phyloP scores from a whole-genome alignment of 1,140 invertebrate species.

The Neuroterus valhalla region DNA sequence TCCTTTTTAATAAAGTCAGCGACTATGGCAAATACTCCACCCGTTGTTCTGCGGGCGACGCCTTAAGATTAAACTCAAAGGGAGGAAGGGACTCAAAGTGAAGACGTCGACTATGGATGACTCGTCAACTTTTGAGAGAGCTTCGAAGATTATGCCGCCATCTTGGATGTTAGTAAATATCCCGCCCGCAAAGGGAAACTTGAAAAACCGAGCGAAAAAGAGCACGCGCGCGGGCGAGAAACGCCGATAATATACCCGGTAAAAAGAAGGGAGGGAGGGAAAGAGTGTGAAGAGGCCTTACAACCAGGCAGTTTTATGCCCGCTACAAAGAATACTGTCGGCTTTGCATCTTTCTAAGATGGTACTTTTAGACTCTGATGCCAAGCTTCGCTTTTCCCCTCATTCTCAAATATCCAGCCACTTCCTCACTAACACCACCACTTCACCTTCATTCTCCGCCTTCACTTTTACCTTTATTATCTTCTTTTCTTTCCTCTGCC shows the following conservation, averaged over 20 bases:
- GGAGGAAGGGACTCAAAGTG: slow-evolving; percentile 47
- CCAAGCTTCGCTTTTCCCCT: slow-evolving; percentile 50
- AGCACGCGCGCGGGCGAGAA: slow-evolving; percentile 39
- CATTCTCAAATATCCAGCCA: slow-evolving; percentile 44
- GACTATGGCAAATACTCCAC: slow-evolving; percentile 41
- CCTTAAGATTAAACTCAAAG: slow-evolving; percentile 22
- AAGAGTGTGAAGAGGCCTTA: slow-evolving; percentile 71
- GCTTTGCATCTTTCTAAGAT: slow-evolving; percentile 73
- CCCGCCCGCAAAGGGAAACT: slow-evolving; percentile 65
- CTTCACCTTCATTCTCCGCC: slow-evolving; percentile 39
- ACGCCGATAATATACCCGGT: slow-evolving; percentile 2
- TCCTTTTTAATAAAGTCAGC: slow-evolving; percentile 14
- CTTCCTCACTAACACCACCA: slow-evolving; percentile 20
- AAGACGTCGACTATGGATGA: slow-evolving; percentile 59
- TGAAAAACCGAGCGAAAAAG: slow-evolving; percentile 53
- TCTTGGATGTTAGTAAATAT: slow-evolving; percentile 75
- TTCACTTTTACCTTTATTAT: slow-evolving; percentile 31
- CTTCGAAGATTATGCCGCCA: slow-evolving; percentile 71
- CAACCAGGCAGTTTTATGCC: slow-evolving; percentile 60
- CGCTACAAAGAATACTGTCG: slow-evolving; percentile 73
- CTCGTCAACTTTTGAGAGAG: slow-evolving; percentile 64
- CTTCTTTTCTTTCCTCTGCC: slow-evolving; percentile 6
- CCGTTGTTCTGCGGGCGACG: slow-evolving; percentile 37
- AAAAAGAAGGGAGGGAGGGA: slow-evolving; percentile 45
- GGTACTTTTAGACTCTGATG: slow-evolving; percentile 63